These are phyloP conservation scores for Xenopus laevis DNA, from an alignment of 2,113 vertebrate species.

Conservation along the genomic window DNA sequence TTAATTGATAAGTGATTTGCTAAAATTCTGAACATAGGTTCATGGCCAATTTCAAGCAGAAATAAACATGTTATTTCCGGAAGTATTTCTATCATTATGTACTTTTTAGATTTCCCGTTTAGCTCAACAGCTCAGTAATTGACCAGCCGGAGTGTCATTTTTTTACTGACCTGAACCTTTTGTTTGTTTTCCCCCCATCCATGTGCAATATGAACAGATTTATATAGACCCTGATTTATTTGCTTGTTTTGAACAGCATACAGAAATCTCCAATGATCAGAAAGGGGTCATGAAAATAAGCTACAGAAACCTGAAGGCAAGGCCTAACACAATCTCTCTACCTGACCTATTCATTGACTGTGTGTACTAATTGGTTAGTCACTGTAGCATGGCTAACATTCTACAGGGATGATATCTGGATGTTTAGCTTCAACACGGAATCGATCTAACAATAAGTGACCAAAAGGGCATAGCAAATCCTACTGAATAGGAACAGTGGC, in stretches of 20 bases:
- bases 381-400: constrained; percentile 49
- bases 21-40: no score
- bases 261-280: constrained; percentile 54
- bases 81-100: no score
- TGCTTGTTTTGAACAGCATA: constrained; percentile 46
- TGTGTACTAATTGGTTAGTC: constrained; percentile 67
- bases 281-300: constrained; percentile 56
- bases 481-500: constrained; percentile 50
- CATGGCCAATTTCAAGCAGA: no score
- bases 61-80: no score
- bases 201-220: constrained; percentile 47
- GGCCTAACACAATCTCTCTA: constrained; percentile 45
- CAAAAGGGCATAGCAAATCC: constrained; percentile 59
- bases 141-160: background rate
- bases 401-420: constrained; percentile 53
- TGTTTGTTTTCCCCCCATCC: constrained; percentile 42
- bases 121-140: background rate
- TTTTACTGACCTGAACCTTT: constrained; percentile 46
- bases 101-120: background rate
- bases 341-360: constrained; percentile 64
- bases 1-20: no score
- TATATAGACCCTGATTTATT: constrained; percentile 52
- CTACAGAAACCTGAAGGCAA: constrained; percentile 50
- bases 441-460: constrained; percentile 59
- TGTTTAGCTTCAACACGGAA: constrained; percentile 63